Percentiles rank a stretch among this genome's conserved stretches.
These are phyloP conservation scores for Mesembrinibis cayennensis DNA, from an alignment of 2,113 vertebrate genomes.

Conservation along the genomic window DNA sequence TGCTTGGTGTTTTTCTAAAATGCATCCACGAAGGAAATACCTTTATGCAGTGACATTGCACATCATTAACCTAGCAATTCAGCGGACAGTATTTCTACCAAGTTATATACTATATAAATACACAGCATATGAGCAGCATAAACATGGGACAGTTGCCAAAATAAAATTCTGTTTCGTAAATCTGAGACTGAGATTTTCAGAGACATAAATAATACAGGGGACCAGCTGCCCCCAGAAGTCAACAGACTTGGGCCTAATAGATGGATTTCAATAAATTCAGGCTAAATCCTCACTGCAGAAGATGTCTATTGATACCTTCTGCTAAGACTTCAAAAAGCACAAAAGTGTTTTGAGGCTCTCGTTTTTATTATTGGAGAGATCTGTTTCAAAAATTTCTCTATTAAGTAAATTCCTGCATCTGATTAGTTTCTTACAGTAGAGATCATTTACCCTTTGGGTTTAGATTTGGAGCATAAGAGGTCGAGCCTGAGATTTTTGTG, in stretches of 20 bases:
- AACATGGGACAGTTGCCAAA: constrained; percentile 21
- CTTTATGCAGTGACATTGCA: neutral
- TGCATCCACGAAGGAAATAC: neutral
- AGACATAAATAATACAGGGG: neutral
- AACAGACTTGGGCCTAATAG: neutral
- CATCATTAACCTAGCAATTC: neutral
- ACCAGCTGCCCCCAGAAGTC: constrained; percentile 5
- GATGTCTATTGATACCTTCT: constrained; percentile 49
- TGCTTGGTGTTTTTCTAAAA: neutral
- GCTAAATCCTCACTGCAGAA: neutral
- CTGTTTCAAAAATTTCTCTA: constrained; percentile 33
- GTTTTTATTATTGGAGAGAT: constrained; percentile 16
- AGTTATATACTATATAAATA: neutral
- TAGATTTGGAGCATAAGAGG: constrained; percentile 17
- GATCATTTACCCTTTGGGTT: constrained; percentile 40
- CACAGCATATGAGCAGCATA: neutral
- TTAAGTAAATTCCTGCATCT: constrained; percentile 59
- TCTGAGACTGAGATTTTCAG: constrained; percentile 7
- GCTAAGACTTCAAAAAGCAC: constrained; percentile 48
- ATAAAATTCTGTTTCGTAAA: neutral
- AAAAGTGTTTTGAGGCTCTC: constrained; percentile 30
- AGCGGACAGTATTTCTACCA: neutral
- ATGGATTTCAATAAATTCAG: constrained; percentile 28
- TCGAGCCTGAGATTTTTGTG: constrained; percentile 46
- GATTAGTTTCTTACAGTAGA: constrained; percentile 48